Evolutionary conservation across 1,140 invertebrate genomes (phyloP).

Genomic region (Panonychus citri): DNA sequence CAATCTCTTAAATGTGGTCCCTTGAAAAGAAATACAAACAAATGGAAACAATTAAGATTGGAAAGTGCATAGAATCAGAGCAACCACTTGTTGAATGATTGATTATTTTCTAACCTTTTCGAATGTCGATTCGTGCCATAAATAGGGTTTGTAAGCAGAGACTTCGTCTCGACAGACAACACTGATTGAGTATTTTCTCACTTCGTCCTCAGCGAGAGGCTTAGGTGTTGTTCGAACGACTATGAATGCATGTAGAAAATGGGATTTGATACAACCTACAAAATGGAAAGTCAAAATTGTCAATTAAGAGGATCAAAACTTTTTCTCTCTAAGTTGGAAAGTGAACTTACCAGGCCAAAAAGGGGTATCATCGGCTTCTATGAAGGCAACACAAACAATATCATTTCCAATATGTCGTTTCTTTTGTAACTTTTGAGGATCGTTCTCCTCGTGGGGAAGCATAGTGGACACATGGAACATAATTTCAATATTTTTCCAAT

Average conservation of each 20-base stretch:
- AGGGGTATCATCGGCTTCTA: slow-evolving; percentile 73
- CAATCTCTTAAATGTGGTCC: slow-evolving; percentile 75
- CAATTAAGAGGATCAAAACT: not conserved
- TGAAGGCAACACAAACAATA: slow-evolving; percentile 70
- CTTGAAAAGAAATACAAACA: slow-evolving; percentile 25
- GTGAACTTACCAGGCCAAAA: slow-evolving; percentile 55
- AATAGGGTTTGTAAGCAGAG: slow-evolving; percentile 16
- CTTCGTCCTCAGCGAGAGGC: not conserved
- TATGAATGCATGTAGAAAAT: slow-evolving; percentile 18
- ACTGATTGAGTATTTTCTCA: slow-evolving; percentile 12
- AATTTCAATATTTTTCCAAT: slow-evolving; percentile 60
- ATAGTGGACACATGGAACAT: slow-evolving; percentile 89
- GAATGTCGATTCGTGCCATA: slow-evolving; percentile 16
- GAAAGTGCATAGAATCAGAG: no score
- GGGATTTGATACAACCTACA: slow-evolving; percentile 30
- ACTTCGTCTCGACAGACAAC: slow-evolving; percentile 19
- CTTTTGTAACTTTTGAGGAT: slow-evolving; percentile 32
- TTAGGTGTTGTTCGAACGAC: slow-evolving; percentile 14
- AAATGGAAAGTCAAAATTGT: not conserved
- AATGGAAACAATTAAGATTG: not conserved
- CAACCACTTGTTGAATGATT: not conserved
- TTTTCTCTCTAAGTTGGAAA: not conserved
- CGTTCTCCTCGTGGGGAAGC: slow-evolving; percentile 62
- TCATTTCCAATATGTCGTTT: slow-evolving; percentile 84
- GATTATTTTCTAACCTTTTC: slow-evolving; percentile 11